phyloP scores from a whole-genome alignment of 2,797 vertebrate species.

The Sebastes diaconus region DNA sequence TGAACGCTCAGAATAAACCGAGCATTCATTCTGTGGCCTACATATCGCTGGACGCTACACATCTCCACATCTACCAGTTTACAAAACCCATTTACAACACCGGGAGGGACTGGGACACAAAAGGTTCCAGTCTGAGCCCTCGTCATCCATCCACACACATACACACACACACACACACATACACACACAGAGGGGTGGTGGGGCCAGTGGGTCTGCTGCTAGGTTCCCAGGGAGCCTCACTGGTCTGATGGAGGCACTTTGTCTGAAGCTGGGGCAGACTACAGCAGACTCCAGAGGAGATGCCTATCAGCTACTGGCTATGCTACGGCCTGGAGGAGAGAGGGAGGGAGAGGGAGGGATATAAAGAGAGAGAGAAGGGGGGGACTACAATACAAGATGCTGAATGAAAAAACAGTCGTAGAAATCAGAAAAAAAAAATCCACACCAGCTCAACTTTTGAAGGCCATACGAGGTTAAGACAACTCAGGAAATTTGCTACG shows the following conservation, averaged over 20 bases:
- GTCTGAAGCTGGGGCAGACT: slow-evolving; percentile 86
- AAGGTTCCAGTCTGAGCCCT: slow-evolving; percentile 60
- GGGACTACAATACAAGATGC: slow-evolving; percentile 41
- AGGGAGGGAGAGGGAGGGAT: slow-evolving; percentile 36
- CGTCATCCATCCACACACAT: slow-evolving; percentile 12
- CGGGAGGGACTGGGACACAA: slow-evolving; percentile 56
- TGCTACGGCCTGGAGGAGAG: slow-evolving; percentile 76
- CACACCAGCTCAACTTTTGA: slow-evolving; percentile 7
- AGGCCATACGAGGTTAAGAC: neutral
- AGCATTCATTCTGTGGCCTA: slow-evolving; percentile 51
- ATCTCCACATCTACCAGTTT: slow-evolving; percentile 60
- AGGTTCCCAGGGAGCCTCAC: slow-evolving; percentile 85
- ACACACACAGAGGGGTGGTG: slow-evolving; percentile 46
- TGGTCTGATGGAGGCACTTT: slow-evolving; percentile 85
- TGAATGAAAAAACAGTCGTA: slow-evolving; percentile 40
- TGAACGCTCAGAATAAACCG: slow-evolving; percentile 41
- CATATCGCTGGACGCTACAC: slow-evolving; percentile 28
- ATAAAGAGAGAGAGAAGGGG: neutral
- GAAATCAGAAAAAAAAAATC: slow-evolving; percentile 18
- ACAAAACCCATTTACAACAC: slow-evolving; percentile 65
- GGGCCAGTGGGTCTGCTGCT: slow-evolving; percentile 76
- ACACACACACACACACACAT: slow-evolving; percentile 7
- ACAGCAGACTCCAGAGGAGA: slow-evolving; percentile 86
- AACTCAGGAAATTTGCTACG: slow-evolving; percentile 23
- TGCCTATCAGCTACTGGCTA: slow-evolving; percentile 84